A percentile compares a stretch with the other conserved stretches of the same genome.
Conservation (phyloP, 2,888 invertebrate species). For the Toxonevra muliebris region DNA sequence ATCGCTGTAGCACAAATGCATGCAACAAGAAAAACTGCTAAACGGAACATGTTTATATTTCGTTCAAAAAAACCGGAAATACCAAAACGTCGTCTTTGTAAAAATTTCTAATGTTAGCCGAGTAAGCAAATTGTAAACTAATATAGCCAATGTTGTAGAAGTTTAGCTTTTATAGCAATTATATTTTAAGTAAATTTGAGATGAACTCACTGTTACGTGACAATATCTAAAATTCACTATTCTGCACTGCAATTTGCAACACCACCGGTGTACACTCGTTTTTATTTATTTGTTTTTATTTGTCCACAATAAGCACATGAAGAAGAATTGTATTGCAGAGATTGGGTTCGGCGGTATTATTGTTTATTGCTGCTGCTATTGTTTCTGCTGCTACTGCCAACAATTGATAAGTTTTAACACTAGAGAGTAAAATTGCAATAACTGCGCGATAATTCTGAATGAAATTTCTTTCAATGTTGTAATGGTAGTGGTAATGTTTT, state of each 20-base stretch:
- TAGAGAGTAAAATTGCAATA: too few species aligned
- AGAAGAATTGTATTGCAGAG: too few species aligned
- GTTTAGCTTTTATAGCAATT: constrained; percentile 58
- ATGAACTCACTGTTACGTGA: constrained; percentile 53
- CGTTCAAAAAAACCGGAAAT: too few species aligned
- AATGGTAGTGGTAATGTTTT: not conserved
- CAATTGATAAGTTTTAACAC: too few species aligned
- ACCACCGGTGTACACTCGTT: not conserved
- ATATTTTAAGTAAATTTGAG: constrained; percentile 37
- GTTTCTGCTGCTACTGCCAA: too few species aligned
- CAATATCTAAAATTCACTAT: constrained; percentile 46
- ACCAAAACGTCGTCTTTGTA: constrained; percentile 30
- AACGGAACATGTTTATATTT: constrained; percentile 38
- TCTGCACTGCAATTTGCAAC: not conserved
- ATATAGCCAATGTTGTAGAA: constrained; percentile 47
- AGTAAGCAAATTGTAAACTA: constrained; percentile 54
- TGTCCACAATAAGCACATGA: too few species aligned
- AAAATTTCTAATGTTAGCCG: constrained; percentile 43
- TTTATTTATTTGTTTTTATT: not conserved
- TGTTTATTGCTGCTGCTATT: too few species aligned
- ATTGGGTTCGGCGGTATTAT: too few species aligned
- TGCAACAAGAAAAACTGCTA: constrained; percentile 43
- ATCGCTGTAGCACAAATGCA: constrained; percentile 28
- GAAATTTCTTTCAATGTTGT: not conserved
- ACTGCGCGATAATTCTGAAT: too few species aligned